Evolutionary conservation across 2,888 invertebrate genomes (phyloP), one percentile per base, ranked within the genome.

Genomic region (Patella caerulea): DNA sequence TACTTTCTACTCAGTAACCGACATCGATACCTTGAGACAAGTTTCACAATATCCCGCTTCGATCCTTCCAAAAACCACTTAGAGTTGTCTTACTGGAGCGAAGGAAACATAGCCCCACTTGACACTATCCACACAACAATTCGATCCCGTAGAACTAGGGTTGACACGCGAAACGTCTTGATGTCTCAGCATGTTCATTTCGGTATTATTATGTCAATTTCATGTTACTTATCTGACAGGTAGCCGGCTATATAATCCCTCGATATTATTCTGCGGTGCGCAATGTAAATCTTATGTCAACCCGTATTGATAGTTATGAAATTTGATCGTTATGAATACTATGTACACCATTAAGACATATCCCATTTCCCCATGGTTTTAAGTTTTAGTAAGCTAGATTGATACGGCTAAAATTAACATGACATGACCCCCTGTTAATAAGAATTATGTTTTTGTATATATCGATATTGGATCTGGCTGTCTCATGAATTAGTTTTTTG

Each of bases 241-340:
- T 65, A 65, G 65, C 65, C 24, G 65, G 65, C 65, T 65, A 65
- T 65, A 19, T 65, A 65, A 65, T 65, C 65, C 65, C 65, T 65
- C 65, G 24, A 24, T 65, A 24, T 65, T 65, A 65, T 65, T 65
- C 65, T 24, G 3, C 24, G 65, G 65, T 65, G 65, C 19, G 65
- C 65, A 65, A 65, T 65, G 65, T 65, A 65, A 65, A 65, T 65
- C 65, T 24, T 65, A 65, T 65, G 65, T 65, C 65, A 65, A 65
- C 65, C 24, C 65, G 14, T 65, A 19, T 65, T 19, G 19, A 65
- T 65, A 65, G 19, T 65, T 65, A 65, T 65, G 65, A 65, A 65
- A 65, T 65, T 65, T 65, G 65, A 65, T 19, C 65, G 65, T 65
- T 65, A 65, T 65, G 65, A 65, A 65, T 65, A 65, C 65, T 24